Evolutionary conservation across 2,113 vertebrate species (phyloP).

Genomic region (Campylorhamphus procurvoides): DNA sequence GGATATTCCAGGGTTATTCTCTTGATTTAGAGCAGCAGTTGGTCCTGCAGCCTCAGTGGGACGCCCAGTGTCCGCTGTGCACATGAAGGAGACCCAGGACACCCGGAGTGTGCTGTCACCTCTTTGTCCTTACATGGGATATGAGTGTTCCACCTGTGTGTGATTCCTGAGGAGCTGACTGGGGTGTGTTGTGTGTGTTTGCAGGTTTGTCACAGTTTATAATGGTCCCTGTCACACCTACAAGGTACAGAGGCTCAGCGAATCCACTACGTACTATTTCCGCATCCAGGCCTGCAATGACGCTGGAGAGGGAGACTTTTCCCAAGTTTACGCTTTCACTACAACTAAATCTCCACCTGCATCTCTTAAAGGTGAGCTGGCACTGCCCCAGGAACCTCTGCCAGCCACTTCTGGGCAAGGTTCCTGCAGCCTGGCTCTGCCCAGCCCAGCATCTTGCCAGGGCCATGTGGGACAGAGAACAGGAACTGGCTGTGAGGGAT

Average conservation of each 20-base stretch:
- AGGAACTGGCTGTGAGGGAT: neutral
- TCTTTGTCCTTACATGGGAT: neutral
- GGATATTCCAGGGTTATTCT: neutral
- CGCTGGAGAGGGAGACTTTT: constrained; percentile 78
- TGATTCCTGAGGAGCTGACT: neutral
- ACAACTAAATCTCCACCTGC: constrained; percentile 80
- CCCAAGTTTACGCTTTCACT: constrained; percentile 77
- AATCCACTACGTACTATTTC: constrained; percentile 80
- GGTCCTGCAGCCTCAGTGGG: neutral
- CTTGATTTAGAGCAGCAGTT: neutral
- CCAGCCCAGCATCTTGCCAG: neutral
- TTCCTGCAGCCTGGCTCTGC: neutral
- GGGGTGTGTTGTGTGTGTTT: neutral
- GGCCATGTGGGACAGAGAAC: neutral
- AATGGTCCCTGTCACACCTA: constrained; percentile 80
- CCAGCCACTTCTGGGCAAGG: accelerated
- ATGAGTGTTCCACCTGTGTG: accelerated
- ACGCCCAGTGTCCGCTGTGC: neutral
- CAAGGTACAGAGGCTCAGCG: constrained; percentile 81
- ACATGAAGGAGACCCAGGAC: neutral
- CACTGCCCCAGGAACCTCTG: neutral
- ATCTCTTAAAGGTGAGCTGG: constrained; percentile 78
- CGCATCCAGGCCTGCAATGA: constrained; percentile 81
- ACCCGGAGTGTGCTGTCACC: accelerated
- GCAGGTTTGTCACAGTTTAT: constrained; percentile 80